Conservation (phyloP, 2,113 vertebrate genomes). For the Zosterops pallidus region DNA sequence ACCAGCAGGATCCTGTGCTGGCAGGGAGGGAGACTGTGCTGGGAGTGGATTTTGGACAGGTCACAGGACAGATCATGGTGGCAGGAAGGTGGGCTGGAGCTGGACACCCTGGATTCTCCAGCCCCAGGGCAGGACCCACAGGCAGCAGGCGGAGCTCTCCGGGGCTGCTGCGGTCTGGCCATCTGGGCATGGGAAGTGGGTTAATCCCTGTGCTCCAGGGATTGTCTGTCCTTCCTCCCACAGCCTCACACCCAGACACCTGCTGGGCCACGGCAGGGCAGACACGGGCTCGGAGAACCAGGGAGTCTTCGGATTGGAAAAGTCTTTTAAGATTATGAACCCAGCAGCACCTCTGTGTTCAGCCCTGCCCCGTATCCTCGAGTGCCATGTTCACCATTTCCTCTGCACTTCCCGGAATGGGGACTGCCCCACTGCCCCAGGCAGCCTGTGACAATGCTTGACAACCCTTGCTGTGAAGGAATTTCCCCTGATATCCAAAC, state of each 20-base stretch:
- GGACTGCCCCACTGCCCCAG: neutral
- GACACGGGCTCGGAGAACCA: fast-evolving
- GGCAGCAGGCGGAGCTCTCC: neutral
- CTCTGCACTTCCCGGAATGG: neutral
- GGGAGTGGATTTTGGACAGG: neutral
- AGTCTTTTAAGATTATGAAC: neutral
- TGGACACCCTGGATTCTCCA: fast-evolving
- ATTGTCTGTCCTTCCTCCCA: neutral
- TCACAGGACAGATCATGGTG: neutral
- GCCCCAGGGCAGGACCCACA: neutral
- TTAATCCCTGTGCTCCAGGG: neutral
- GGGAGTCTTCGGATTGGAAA: fast-evolving
- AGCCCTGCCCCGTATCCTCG: fast-evolving
- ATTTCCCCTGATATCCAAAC: neutral
- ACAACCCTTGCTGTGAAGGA: neutral
- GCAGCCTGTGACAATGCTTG: neutral
- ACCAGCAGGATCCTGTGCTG: fast-evolving
- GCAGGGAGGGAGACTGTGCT: neutral
- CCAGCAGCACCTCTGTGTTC: neutral
- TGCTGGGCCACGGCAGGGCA: neutral
- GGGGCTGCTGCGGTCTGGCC: neutral
- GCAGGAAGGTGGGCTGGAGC: neutral
- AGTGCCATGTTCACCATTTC: neutral
- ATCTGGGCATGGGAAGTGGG: neutral
- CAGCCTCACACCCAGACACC: neutral